Percentiles rank a stretch among this genome's conserved stretches.
phyloP scores from a whole-genome alignment of 2,888 invertebrate species.

The Alloplasta piceator region DNA sequence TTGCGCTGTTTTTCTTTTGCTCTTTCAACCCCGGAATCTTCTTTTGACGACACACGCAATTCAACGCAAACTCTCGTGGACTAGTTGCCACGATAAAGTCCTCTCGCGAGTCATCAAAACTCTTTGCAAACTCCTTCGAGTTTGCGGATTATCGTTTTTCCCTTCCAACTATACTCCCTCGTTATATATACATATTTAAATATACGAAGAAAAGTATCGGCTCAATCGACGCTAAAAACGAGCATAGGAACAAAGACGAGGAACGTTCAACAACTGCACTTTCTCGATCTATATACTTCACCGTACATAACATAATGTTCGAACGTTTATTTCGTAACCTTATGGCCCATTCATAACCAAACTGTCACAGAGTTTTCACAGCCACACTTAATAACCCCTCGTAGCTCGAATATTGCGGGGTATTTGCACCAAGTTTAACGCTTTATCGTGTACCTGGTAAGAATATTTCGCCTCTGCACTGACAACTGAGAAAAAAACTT shows the following conservation, averaged over 20 bases:
- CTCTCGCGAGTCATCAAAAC: slow-evolving; percentile 40
- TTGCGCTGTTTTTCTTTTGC: slow-evolving; percentile 8
- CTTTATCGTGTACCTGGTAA: too few relatives aligned
- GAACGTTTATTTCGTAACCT: neutral
- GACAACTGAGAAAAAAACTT: too few relatives aligned
- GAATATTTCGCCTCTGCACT: too few relatives aligned
- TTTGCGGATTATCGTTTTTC: slow-evolving; percentile 31
- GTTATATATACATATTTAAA: neutral
- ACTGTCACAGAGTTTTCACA: neutral
- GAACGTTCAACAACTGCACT: neutral
- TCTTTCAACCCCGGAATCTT: slow-evolving; percentile 14
- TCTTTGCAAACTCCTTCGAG: slow-evolving; percentile 21
- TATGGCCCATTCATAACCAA: neutral
- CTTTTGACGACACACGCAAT: slow-evolving; percentile 29
- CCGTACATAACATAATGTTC: slow-evolving; percentile 4
- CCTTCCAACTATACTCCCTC: slow-evolving; percentile 22
- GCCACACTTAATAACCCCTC: neutral
- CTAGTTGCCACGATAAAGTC: slow-evolving; percentile 17
- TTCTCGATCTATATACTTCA: neutral
- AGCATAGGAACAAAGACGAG: neutral
- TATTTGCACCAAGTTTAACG: too few relatives aligned
- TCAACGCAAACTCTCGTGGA: slow-evolving; percentile 19
- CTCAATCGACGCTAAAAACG: slow-evolving; percentile 1
- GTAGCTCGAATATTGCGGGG: neutral
- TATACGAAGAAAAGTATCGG: slow-evolving; percentile 3